Evolutionary conservation across 2,888 invertebrate genomes (phyloP), one percentile per base, ranked within the genome.

Genomic region (Gasteruption jaculator): DNA sequence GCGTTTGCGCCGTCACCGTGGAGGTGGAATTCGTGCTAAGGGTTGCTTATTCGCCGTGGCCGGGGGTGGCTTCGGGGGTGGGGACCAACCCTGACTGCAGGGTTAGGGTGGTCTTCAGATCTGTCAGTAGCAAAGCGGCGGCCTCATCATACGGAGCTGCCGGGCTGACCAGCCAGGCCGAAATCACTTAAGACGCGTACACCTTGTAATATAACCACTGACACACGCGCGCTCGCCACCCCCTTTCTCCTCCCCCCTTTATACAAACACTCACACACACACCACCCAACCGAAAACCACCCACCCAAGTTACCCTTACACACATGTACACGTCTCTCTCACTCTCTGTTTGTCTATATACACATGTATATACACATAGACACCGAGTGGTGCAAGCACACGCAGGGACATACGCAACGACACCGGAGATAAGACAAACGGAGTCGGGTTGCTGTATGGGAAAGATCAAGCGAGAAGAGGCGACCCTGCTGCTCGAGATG

Each of bases 91-190:
- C 57, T 57, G 59, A 60, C 63, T 62, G 61, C 60, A 65, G 63
- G 68, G 69, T 69, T 66, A 69, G 69, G 69, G 65, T 68, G 68
- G 70, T 70, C 59, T 61, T 62, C 57, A 58, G 56, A 58, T 60
- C 60, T 60, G 67, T 67, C 68, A 70, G 70, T 70, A 70, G 70
- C 65, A 63, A 69, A 70, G 70, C 70, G 70, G 70, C 70, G 68
- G 70, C 69, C 70, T 70, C 65, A 64, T 70, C 68, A 68, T 62
- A 70, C 70, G 68, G 70, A 67, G 68, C 68, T 68, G 66, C 68
- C 61, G 65, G 62, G 62, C 63, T 59, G 60, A 57, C 58, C 60
- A 58, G 67, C 66, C 63, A 65, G 66, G 62, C 65, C 66, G 61
- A 60, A 58, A 63, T 58, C 58, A 61, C 63, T 58, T 67, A 69